Evolutionary conservation across 2,113 vertebrate species (phyloP), one percentile per base, ranked within the genome.

Genomic region (Neomonachus schauinslandi): DNA sequence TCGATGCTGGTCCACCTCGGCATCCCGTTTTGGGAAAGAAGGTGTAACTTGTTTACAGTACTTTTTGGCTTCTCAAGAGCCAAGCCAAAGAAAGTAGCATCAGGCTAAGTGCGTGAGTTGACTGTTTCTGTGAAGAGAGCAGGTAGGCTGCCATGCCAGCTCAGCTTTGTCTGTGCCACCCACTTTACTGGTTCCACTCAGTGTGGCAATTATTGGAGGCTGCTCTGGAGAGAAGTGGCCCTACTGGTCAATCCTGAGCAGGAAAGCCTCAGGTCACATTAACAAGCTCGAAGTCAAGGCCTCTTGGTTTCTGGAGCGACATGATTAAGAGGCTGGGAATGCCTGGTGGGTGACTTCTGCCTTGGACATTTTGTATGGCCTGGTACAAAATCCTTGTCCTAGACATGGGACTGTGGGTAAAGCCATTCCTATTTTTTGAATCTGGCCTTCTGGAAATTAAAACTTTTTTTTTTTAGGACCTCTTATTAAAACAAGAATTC

Each of bases 231-330:
- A 65, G 77, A 81, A 33, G 91, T 72, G 88, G 63, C 13, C 31
- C 74, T 46, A 0, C 71, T 42, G 81, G 89, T 71, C 49, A 13
- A 42, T 24, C 76, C 53, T 21, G 69, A 22, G 8, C n/a, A 11
- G 26, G 24, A 33, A 55, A 31, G 53, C 63, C 21, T n/a, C 4
- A 19, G 81, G 24, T 65, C 77, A 5, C 77, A 4, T 9, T 16
- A 2, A 31, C 57, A 22, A 18, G 22, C 42, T 21, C 26, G n/a
- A 33, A 14, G 53, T 55, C 53, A 6, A 42, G 51, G 76, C 94
- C 85, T 46, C 74, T 69, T 18, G 65, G 89, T 91, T 93, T 95
- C 97, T 82, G 86, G 55, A 61, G 84, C 8, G 91, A 96, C 63
- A 4, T 2, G 3, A 51, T 33, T 9, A 1, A 10, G 63, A 88